Conservation (phyloP, 2,113 vertebrate species). For the Lutjanus erythropterus region DNA sequence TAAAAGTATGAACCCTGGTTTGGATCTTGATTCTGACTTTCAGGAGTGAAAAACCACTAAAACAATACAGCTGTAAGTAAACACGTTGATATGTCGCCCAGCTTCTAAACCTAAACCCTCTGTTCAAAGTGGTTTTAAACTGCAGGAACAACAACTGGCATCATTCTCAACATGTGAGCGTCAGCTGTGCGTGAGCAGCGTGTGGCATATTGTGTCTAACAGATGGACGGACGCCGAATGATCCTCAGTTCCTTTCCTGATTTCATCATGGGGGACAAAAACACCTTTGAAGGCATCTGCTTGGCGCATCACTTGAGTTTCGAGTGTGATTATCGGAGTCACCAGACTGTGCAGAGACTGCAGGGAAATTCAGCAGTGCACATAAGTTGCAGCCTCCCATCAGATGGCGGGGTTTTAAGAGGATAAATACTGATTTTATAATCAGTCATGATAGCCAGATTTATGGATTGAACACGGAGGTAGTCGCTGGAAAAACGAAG, state of each 20-base stretch:
- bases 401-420: constrained; percentile 52
- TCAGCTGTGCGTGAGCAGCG: background rate
- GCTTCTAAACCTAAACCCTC: too few relatives aligned
- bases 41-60: too few relatives aligned
- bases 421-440: constrained; percentile 49
- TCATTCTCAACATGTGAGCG: background rate
- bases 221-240: constrained; percentile 60
- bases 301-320: constrained; percentile 28
- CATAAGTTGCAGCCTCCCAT: constrained; percentile 29
- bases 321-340: constrained; percentile 46
- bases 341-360: constrained; percentile 30
- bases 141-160: constrained; percentile 44
- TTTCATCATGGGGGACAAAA: constrained; percentile 52
- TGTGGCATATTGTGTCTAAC: constrained; percentile 40
- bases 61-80: too few relatives aligned
- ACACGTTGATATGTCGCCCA: too few relatives aligned
- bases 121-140: constrained; percentile 31
- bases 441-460: constrained; percentile 10
- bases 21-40: too few relatives aligned
- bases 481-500: background rate
- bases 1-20: too few relatives aligned
- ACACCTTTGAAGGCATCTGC: constrained; percentile 72
- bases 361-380: constrained; percentile 1
- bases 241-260: constrained; percentile 43
- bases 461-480: background rate